Conservation (phyloP, 2,113 vertebrate species). For the Xenus cinereus region DNA sequence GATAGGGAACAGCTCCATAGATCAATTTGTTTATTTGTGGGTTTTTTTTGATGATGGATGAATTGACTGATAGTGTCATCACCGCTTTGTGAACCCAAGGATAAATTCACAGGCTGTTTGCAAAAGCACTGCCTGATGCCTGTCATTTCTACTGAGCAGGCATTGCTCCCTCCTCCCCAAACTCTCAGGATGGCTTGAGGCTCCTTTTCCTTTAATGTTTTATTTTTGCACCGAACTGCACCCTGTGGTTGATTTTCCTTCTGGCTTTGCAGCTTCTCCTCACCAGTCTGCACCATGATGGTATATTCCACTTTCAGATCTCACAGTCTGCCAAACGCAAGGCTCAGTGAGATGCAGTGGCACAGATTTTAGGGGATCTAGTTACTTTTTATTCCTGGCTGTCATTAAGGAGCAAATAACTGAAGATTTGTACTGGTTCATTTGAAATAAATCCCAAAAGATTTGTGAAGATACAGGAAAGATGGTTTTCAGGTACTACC, state of each 20-base stretch:
- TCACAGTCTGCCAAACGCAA: not conserved
- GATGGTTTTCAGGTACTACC: not conserved
- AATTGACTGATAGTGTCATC: not conserved
- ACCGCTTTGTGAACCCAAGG: not conserved
- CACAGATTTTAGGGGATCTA: not conserved
- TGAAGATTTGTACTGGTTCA: not conserved
- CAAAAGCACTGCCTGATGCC: not conserved
- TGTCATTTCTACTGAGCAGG: not conserved
- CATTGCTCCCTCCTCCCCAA: not conserved
- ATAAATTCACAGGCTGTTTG: slow-evolving; percentile 13
- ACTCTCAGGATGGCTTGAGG: not conserved
- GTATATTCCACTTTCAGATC: not conserved
- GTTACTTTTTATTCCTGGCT: not conserved
- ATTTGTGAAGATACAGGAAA: not conserved
- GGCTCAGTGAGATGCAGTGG: not conserved
- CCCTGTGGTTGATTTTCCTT: not conserved
- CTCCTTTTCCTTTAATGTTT: not conserved
- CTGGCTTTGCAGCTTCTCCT: not conserved
- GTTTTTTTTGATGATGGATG: not conserved
- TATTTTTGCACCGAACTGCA: not conserved
- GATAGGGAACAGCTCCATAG: not conserved
- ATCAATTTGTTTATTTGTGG: slow-evolving; percentile 1
- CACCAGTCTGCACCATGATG: not conserved
- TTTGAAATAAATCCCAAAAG: not conserved
- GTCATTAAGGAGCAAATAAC: not conserved